A percentile compares a stretch with the other conserved stretches of the same genome.
These are phyloP conservation scores for Agapetus fuscipes DNA, from an alignment of 2,888 invertebrate species.

Conservation along the genomic window DNA sequence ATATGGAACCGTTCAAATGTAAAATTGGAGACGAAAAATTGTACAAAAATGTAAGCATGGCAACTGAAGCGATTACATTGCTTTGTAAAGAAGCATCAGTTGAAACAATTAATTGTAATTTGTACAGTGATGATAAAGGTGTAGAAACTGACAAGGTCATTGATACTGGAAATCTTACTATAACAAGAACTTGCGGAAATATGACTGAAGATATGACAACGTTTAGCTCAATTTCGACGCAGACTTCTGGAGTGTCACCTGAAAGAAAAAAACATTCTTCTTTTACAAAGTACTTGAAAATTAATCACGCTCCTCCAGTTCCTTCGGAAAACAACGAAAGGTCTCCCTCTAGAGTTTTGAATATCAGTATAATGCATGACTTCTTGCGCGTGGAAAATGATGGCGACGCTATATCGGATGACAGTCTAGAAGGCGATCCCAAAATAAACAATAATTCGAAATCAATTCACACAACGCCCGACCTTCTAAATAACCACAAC, in stretches of 20 bases:
- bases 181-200: constrained; percentile 33
- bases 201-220: constrained; percentile 34
- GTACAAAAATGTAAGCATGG: constrained; percentile 34
- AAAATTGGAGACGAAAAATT: constrained; percentile 28
- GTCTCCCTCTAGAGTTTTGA: constrained; percentile 40
- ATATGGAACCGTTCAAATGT: constrained; percentile 37
- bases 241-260: constrained; percentile 27
- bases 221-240: constrained; percentile 35
- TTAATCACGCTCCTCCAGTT: constrained; percentile 23
- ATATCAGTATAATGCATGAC: constrained; percentile 50
- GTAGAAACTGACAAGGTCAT: constrained; percentile 32
- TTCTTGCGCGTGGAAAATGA: constrained; percentile 37
- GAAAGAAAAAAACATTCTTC: constrained; percentile 30
- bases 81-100: constrained; percentile 40
- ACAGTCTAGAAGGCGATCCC: constrained; percentile 33
- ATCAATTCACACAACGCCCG: constrained; percentile 35
- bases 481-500: constrained; percentile 49
- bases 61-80: constrained; percentile 38
- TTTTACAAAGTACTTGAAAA: constrained; percentile 26
- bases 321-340: constrained; percentile 28
- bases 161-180: constrained; percentile 25
- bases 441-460: constrained; percentile 2
- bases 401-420: constrained; percentile 38
- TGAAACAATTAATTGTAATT: constrained; percentile 33
- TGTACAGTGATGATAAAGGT: constrained; percentile 30